These are phyloP conservation scores for Sinocyclocheilus rhinocerous DNA, from an alignment of 2,113 vertebrate genomes.

Conservation along the genomic window DNA sequence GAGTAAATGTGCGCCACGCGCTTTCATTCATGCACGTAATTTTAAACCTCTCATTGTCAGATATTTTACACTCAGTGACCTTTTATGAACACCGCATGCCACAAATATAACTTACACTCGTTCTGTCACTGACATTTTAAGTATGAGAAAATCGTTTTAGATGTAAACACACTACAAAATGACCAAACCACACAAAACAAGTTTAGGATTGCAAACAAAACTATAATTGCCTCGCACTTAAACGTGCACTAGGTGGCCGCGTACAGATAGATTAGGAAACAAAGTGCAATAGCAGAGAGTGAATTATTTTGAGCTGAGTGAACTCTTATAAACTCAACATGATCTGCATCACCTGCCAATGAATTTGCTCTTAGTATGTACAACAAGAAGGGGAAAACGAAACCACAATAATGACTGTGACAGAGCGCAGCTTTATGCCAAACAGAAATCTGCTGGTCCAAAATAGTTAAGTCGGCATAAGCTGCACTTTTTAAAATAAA, in stretches of 20 bases:
- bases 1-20: not conserved
- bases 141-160: not conserved
- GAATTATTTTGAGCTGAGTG: constrained; percentile 25
- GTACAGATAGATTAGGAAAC: not conserved
- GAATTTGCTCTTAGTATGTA: not conserved
- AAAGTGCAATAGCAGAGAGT: not conserved
- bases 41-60: no score
- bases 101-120: not conserved
- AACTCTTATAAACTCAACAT: constrained; percentile 16
- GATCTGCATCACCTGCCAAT: constrained; percentile 31
- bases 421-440: constrained; percentile 14
- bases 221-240: not conserved
- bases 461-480: not conserved
- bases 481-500: not conserved
- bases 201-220: not conserved
- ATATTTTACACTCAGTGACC: no score
- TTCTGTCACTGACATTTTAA: not conserved
- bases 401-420: constrained; percentile 21
- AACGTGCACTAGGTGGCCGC: not conserved
- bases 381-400: not conserved
- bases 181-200: not conserved
- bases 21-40: not conserved
- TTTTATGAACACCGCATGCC: not conserved
- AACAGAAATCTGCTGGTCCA: constrained; percentile 9
- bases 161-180: not conserved